Evolutionary conservation across 2,797 vertebrate species (phyloP), one percentile per base, ranked within the genome.

Genomic region (Manis javanica): DNA sequence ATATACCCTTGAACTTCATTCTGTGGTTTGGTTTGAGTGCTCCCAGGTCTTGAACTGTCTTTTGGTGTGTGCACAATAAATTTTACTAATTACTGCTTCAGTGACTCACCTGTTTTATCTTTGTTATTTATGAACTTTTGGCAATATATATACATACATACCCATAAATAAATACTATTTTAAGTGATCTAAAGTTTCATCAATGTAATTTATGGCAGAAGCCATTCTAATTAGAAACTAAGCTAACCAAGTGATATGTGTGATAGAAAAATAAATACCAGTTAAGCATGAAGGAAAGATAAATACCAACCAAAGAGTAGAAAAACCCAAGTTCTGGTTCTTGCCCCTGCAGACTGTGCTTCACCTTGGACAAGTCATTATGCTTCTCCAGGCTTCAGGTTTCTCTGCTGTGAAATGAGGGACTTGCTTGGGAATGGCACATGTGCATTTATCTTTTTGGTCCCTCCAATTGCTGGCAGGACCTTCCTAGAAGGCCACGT

Each of bases 221-320:
- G 69, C 3, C 53, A 81, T 87, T 87, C 37, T 90, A 95, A 81
- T 64, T 34, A 89, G 57, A 96, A 92, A 42, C 42, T n/a, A 68
- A 90, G 72, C 24, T 79, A 90, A 55, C 11, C 85, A 94, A 75
- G 14, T 87, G 49, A 86, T 69, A 24, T 21, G 34, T 42, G 4
- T 31, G 42, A 83, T 46, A 31, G 49, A 64, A 84, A 92, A 88
- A 71, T 34, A 51, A 93, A 72, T 39, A 59, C 11, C 39, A 39
- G 42, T 66, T 18, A 1, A 26, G 68, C 15, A 23, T 74, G 46
- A 74, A 63, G 10, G 59, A 63, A 93, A 93, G 37, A 69, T n/a
- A 85, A 82, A 55, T 81, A 66, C 31, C 31, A 61, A 2, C 64
- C 31, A n/a, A 31, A 46, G 5, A 87, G 19, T 14, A 9, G 2